Base-by-base conservation (phyloP, 2,888 invertebrate species). In the Caenorhabditis sp. region DNA sequence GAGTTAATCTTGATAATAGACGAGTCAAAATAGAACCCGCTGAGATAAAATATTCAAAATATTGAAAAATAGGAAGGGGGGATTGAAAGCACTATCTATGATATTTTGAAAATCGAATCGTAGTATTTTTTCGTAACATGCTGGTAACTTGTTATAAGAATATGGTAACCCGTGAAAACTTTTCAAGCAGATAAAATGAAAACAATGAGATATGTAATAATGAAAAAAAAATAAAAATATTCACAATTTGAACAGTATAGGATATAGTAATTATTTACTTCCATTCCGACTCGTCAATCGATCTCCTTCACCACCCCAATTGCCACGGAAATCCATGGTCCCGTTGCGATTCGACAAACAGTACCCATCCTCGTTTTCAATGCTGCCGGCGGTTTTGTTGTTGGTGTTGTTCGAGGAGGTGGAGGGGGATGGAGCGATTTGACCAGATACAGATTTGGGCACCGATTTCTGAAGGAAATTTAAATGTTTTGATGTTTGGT, bases 271-370 rank as follows among this genome's bases (percentile, higher is more conserved):
- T 53, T 53, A 21, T 53, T 25, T 20, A 7, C 5, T 8, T 53
- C 25, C 53, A 53, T 23, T 53, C 23, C 53, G 23, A 17, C 20
- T 5, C 2, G 59, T 59, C 49, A 59, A 49, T 26, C 43, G 38
- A 10, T 59, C 59, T 7, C 49, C 49, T 43, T 59, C 59, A 4
- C 49, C 49, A 5, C 43, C 38, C 17, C 12, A 14, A 43, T 43
- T 43, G 17, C 14, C 14, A 5, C 21, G 59, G 20, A 58, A 58
- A 36, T 38, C 38, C 36, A 58, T 38, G 5, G 38, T 27, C 17
- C 58, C 58, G 27, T 58, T 58, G 4, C 58, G 58, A 38, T 58
- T 58, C n/a, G 58, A 58, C 38, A 58, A 36, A 38, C 58, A 58
- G 23, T 58, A 58, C 7, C 38, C 36, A 23, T 58, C 58, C 27